Conservation (phyloP, 2,797 vertebrate species). For the Perodicticus potto region DNA sequence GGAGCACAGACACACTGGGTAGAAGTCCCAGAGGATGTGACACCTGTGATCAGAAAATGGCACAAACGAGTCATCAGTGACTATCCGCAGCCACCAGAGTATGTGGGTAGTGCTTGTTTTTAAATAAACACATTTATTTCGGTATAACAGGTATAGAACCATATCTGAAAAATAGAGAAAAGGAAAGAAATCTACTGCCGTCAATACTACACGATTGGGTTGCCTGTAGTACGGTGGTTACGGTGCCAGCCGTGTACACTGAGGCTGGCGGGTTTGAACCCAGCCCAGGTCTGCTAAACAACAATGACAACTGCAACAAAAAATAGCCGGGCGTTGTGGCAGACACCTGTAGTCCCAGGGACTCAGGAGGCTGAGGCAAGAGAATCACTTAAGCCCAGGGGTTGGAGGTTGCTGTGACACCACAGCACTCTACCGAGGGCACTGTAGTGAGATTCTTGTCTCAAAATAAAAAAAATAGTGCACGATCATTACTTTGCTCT, state of each 20-base stretch:
- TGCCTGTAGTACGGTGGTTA: too few relatives aligned
- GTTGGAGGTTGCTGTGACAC: too few relatives aligned
- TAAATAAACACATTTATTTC: conserved; percentile 45
- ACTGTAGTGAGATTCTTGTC: too few relatives aligned
- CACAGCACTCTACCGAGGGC: too few relatives aligned
- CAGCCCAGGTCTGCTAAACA: too few relatives aligned
- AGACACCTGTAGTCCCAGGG: too few relatives aligned
- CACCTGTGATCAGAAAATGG: background rate
- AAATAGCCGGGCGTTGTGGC: too few relatives aligned
- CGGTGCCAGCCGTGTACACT: too few relatives aligned
- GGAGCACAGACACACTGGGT: background rate
- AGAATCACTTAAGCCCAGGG: too few relatives aligned
- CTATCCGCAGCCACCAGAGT: background rate
- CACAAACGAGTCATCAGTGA: background rate
- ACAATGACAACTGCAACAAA: too few relatives aligned
- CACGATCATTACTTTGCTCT: conserved; percentile 18
- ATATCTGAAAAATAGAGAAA: background rate
- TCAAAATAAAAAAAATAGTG: background rate
- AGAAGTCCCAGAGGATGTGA: conserved; percentile 5
- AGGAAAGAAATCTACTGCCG: background rate
- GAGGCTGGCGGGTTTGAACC: too few relatives aligned
- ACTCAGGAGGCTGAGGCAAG: too few relatives aligned
- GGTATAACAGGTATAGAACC: background rate
- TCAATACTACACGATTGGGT: background rate
- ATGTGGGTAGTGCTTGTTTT: conserved; percentile 34